Evolutionary conservation across 2,113 vertebrate genomes (phyloP), one percentile per base, ranked within the genome.

Genomic region (Galeopterus variegatus): DNA sequence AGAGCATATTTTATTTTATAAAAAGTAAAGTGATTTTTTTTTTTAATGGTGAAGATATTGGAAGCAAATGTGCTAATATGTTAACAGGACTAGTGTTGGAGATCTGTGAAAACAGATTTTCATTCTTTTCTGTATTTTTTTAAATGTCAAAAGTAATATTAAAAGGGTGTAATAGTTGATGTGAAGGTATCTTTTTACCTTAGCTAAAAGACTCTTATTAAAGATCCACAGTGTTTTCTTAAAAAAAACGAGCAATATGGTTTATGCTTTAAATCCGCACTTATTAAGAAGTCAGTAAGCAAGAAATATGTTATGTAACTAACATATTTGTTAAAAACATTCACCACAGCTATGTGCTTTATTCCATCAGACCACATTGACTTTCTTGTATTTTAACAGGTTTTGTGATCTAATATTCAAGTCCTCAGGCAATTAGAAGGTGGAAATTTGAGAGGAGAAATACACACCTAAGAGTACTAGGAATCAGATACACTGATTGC

Each of bases 141-240:
- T 50, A 88, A 73, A 80, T 48, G n/a, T 69, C 70, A 28, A 52
- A 83, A 87, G 56, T 62, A 67, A 84, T 83, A 19, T 79, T 79
- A 48, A 60, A 96, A 91, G 60, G 19, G 33, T 41, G 82, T 94
- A 18, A n/a, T 48, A n/a, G 4, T 60, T 90, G 24, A 90, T 52
- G 65, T 36, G 50, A 67, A 64, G 48, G 4, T 67, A 72, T 80
- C 3, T 1, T 80, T n/a, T 64, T 64, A 89, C 21, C 23, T 85
- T 73, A 93, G 24, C 58, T 72, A 72, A 48, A 96, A 86, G 23
- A 33, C 41, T 65, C 23, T 85, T 96, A 64, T 4, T 72, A 28
- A n/a, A 79, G 58, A 65, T 5, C 33, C 21, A 23, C 24, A 64
- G 5, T 0, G 21, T 52, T 62, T 50, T 75, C 73, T 72, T 52